These are phyloP conservation scores for Latrodectus hesperus DNA, from an alignment of 2,888 invertebrate genomes.

Conservation along the genomic window DNA sequence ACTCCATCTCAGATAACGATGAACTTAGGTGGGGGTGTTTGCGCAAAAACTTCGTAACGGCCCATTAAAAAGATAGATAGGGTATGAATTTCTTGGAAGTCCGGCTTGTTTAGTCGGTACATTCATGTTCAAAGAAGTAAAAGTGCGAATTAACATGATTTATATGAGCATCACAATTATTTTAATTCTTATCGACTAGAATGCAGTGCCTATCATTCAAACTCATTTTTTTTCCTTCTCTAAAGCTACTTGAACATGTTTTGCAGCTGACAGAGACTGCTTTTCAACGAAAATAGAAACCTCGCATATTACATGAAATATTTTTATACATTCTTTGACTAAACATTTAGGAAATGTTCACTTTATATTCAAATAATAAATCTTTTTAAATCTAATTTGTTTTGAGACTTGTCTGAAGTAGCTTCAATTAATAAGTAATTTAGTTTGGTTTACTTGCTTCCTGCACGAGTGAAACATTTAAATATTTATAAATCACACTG, in stretches of 20 bases:
- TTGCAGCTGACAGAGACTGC: background rate
- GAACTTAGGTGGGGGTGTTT: background rate
- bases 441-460: no score
- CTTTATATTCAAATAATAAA: no score
- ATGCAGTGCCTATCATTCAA: background rate
- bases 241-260: background rate
- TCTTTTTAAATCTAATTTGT: no score
- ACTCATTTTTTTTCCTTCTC: background rate
- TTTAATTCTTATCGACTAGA: background rate
- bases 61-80: constrained; percentile 2
- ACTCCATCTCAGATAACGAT: background rate
- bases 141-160: constrained; percentile 5
- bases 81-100: background rate
- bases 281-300: no score
- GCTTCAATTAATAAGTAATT: no score
- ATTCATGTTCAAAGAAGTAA: background rate
- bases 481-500: no score
- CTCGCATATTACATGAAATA: no score
- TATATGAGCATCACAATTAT: background rate
- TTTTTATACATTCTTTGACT: no score
- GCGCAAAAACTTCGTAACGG: background rate
- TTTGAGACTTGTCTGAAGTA: no score
- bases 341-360: no score
- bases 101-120: background rate
- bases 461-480: no score